These are phyloP conservation scores for Drosophila arizonae DNA, from an alignment of 1,140 invertebrate genomes.

Conservation along the genomic window DNA sequence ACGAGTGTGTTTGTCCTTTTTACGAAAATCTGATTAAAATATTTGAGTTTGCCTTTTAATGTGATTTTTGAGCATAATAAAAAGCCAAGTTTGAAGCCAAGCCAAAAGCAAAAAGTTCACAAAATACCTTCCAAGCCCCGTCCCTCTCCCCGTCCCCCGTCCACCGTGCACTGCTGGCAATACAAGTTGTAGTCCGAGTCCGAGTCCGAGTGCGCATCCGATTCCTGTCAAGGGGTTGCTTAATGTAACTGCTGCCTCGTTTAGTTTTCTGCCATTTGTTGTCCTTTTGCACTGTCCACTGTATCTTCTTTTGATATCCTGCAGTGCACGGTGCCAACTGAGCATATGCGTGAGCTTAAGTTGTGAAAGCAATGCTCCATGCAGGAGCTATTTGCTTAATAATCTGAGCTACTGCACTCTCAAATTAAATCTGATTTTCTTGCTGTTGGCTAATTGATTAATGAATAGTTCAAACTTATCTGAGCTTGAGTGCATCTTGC, in stretches of 20 bases:
- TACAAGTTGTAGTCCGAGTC: conserved; percentile 14
- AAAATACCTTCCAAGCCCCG: conserved; percentile 8
- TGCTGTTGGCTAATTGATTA: neutral
- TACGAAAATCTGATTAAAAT: conserved; percentile 82
- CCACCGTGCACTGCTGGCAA: neutral
- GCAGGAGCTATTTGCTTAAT: neutral
- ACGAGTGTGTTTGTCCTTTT: conserved; percentile 66
- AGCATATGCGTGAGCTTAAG: neutral
- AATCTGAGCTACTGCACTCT: no score
- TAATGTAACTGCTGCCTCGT: conserved; percentile 49
- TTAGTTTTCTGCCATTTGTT: conserved; percentile 22
- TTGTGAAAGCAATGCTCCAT: neutral
- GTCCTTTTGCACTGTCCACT: conserved; percentile 19
- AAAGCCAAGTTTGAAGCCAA: conserved; percentile 63
- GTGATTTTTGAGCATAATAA: conserved; percentile 82
- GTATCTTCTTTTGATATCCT: conserved; percentile 22
- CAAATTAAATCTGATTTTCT: no score
- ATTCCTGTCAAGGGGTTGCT: conserved; percentile 25
- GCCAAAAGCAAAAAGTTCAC: conserved; percentile 46
- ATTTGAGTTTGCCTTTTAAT: conserved; percentile 83
- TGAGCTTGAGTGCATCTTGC: no score
- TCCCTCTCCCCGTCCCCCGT: neutral
- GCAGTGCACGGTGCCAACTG: neutral
- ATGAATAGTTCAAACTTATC: neutral
- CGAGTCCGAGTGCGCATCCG: conserved; percentile 27